Evolutionary conservation across 2,113 vertebrate species (phyloP), one percentile per base, ranked within the genome.

Genomic region (Antigone vipio): DNA sequence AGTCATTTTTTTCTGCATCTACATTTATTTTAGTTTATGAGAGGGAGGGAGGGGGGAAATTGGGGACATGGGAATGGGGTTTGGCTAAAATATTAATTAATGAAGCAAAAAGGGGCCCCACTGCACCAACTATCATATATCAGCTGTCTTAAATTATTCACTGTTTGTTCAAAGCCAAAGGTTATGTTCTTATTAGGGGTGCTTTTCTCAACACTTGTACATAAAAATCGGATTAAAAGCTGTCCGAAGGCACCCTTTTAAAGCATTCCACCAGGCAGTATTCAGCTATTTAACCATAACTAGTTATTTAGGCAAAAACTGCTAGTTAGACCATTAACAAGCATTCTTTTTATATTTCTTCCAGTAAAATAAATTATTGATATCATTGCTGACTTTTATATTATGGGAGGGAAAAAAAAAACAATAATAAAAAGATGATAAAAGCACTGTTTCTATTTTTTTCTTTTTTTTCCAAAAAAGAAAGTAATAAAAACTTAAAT

Each of bases 371-470:
- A 98, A 99, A 99, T 98, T 98, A 99, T 99, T 99, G 98, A 98
- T 99, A 99, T 98, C 98, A 99, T 98, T 99, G 98, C 98, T 98
- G 98, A 99, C 98, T 99, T 99, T 99, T 99, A 98, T 99, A 99
- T 99, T 98, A 98, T 95, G 98, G 98, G 98, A 99, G 98, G 98
- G 98, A 98, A 98, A 98, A 95, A 97, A 95, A 97, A 98, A 98
- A 98, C 92, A 98, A 98, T 97, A 98, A 98, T 98, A 98, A 98
- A 98, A 98, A 97, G 97, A 98, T 98, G 97, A 98, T 96, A 98
- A 98, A 98, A 98, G 98, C 97, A 98, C 98, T 98, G 98, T 98
- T 98, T 99, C 98, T 99, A 98, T 99, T 99, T 99, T 99, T 98
- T 98, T 97, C 98, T 98, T 98, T 97, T 98, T 98, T 98, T 99